phyloP scores from a whole-genome alignment of 2,113 vertebrate species.

The Cheilinus undulatus region DNA sequence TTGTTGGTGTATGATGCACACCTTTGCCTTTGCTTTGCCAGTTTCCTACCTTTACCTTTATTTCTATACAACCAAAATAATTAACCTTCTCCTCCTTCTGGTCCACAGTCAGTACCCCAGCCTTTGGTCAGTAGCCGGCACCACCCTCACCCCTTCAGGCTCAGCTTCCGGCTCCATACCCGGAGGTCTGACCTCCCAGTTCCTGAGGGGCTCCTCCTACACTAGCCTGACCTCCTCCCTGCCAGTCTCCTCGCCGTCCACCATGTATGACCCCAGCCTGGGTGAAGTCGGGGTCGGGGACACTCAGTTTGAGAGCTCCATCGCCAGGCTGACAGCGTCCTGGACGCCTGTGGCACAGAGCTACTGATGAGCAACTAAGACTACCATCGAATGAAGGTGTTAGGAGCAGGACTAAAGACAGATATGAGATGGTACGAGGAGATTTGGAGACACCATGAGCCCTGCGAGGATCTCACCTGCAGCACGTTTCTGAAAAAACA shows the following conservation, averaged over 20 bases:
- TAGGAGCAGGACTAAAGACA: slow-evolving; percentile 26
- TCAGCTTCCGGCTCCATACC: slow-evolving; percentile 80
- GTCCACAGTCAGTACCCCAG: slow-evolving; percentile 84
- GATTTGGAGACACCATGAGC: slow-evolving; percentile 13
- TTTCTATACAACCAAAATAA: too few species aligned
- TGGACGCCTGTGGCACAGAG: slow-evolving; percentile 86
- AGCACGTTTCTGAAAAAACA: slow-evolving; percentile 18
- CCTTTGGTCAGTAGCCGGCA: slow-evolving; percentile 84
- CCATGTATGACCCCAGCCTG: slow-evolving; percentile 84
- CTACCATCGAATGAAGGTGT: not conserved
- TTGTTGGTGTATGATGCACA: too few species aligned
- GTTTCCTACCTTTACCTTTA: too few species aligned
- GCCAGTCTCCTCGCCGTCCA: slow-evolving; percentile 83
- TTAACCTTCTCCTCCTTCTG: not conserved
- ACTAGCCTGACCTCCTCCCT: slow-evolving; percentile 83
- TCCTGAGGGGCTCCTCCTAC: slow-evolving; percentile 85
- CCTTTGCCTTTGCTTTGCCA: too few species aligned
- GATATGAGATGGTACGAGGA: not conserved
- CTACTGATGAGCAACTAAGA: slow-evolving; percentile 74
- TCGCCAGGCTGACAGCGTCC: slow-evolving; percentile 83
- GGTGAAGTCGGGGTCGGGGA: slow-evolving; percentile 80
- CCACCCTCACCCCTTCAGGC: slow-evolving; percentile 81
- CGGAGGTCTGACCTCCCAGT: slow-evolving; percentile 83
- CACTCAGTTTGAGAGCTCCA: slow-evolving; percentile 86
- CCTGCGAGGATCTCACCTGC: slow-evolving; percentile 3